Evolutionary conservation across 2,113 vertebrate species (phyloP).

Genomic region (Platysternon megacephalum): DNA sequence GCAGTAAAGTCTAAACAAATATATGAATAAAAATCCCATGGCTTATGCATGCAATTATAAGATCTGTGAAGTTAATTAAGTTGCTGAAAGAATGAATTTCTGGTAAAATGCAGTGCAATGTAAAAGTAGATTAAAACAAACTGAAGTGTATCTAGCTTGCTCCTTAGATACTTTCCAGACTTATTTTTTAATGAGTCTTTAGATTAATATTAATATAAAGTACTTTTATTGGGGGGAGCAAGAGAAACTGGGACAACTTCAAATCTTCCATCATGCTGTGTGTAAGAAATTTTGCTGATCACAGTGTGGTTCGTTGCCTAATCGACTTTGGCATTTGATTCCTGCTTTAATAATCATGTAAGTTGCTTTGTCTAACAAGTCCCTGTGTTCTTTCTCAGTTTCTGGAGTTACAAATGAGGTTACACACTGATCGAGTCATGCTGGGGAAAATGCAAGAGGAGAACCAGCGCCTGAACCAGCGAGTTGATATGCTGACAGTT

Average conservation of each 20-base stretch:
- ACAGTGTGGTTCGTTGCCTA: slow-evolving; percentile 28
- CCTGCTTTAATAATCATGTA: slow-evolving; percentile 15
- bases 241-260: slow-evolving; percentile 45
- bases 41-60: slow-evolving; percentile 9
- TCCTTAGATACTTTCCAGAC: not conserved
- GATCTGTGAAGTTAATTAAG: slow-evolving; percentile 28
- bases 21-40: not conserved
- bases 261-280: not conserved
- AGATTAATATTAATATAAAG: not conserved
- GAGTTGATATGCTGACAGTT: not conserved
- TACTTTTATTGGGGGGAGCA: not conserved
- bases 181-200: slow-evolving; percentile 16
- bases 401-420: slow-evolving; percentile 52
- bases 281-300: slow-evolving; percentile 24
- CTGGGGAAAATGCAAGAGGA: slow-evolving; percentile 35
- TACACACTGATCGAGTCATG: not conserved
- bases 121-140: slow-evolving; percentile 7
- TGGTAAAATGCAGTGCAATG: slow-evolving; percentile 6
- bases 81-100: slow-evolving; percentile 30
- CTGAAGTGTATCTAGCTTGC: not conserved
- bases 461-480: not conserved
- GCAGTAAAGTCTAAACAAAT: not conserved
- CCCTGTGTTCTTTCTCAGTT: slow-evolving; percentile 12
- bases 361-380: not conserved
- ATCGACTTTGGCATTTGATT: slow-evolving; percentile 40